These are phyloP conservation scores for Phocides pigmalion DNA, from an alignment of 1,140 invertebrate genomes.

Conservation along the genomic window DNA sequence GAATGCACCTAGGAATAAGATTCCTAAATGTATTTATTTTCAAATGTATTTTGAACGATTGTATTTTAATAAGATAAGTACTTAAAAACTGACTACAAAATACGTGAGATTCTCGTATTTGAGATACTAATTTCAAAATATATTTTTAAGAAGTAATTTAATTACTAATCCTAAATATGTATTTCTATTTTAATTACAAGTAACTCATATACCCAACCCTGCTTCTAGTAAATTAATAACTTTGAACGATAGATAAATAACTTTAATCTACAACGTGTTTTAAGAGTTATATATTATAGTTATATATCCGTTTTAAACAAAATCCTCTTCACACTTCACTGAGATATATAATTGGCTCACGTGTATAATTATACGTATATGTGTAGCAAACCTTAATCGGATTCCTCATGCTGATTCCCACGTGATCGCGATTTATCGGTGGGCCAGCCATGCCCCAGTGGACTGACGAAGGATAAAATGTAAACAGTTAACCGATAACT, in stretches of 20 bases:
- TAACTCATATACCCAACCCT: no score
- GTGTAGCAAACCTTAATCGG: background rate
- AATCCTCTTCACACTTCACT: background rate
- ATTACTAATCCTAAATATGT: no score
- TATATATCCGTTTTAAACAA: background rate
- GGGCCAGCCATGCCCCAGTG: background rate
- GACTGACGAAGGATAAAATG: conserved; percentile 1
- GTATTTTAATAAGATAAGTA: no score
- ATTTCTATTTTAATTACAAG: no score
- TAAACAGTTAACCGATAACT: background rate
- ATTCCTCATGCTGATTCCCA: background rate
- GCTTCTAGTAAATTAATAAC: no score
- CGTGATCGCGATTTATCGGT: background rate
- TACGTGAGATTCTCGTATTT: no score
- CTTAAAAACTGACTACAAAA: no score
- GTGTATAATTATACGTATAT: background rate
- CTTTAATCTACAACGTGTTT: background rate
- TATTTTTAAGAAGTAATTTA: no score
- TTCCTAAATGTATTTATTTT: no score
- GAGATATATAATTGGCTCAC: background rate
- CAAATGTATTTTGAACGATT: no score
- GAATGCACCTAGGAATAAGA: no score
- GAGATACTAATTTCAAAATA: no score
- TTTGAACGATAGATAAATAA: background rate
- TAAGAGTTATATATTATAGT: background rate